Evolutionary conservation across 2,888 invertebrate genomes (phyloP), one percentile per base, ranked within the genome.

Genomic region (Strigamia maritima): DNA sequence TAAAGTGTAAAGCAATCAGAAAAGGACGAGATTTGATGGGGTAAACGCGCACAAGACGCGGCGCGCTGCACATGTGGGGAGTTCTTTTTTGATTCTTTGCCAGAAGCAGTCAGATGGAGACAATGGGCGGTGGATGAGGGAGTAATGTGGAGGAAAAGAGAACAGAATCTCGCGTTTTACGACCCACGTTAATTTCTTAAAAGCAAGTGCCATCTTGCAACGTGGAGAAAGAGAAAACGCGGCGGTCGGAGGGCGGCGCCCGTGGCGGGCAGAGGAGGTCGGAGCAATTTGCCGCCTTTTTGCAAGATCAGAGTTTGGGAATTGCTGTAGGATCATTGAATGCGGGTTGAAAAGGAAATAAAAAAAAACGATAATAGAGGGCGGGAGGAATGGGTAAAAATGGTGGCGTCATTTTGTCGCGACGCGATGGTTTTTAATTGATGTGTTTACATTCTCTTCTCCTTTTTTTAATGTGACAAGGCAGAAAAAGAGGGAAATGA

Each of bases 131-230:
- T 70, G 70, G 70, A 70, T 70, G 70, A 70, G 70, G 70, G 70
- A 70, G 70, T 70, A 70, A 70, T 70, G 70, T 70, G 70, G 70
- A 70, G 70, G 77, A 28, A 40, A 49, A 31, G 19, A 26, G 54
- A 49, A 38, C 44, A 77, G 70, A 70, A 70, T 70, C 70, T 70
- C 26, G 78, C 65, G 78, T 44, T 79, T 79, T 79, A 79, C 74
- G 74, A 74, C 79, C 74, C 75, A 79, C 74, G 79, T 79, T 79
- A 79, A 79, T 79, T 79, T 79, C 79, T 79, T 79, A 79, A 79
- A 79, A 79, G 79, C 79, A 38, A 60, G 78, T 54, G 28, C 76
- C 76, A 40, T 65, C 31, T 65, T 35, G 70, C 35, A 31, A 60
- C 19, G 16, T n/a, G 65, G 35, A 65, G 78, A 65, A 44, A 54